phyloP scores from a whole-genome alignment of 92 coral and sea anemone genomes.

The Anthopleura xanthogrammica region DNA sequence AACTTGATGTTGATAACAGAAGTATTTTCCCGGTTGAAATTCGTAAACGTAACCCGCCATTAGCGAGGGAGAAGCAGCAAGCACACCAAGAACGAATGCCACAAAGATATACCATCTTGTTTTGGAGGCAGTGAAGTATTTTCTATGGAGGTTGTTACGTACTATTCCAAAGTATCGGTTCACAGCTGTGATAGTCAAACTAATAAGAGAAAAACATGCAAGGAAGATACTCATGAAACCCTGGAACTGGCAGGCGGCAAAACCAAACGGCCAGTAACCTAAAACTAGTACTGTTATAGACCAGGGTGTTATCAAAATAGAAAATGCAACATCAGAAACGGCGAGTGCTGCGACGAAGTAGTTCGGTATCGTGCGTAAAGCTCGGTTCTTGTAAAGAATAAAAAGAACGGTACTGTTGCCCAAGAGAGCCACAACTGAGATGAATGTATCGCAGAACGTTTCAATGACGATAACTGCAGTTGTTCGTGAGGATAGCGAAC shows the following conservation, averaged over 20 bases:
- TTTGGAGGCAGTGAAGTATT: conserved; percentile 29
- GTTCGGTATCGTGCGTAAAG: conserved; percentile 20
- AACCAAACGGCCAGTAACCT: conserved; percentile 42
- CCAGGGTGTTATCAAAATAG: conserved; percentile 8
- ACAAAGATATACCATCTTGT: conserved; percentile 6
- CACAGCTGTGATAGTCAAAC: conserved; percentile 42
- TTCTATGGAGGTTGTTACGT: conserved; percentile 30
- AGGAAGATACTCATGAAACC: conserved; percentile 44
- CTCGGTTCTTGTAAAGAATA: conserved; percentile 15
- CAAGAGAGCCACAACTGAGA: background rate
- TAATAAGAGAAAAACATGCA: conserved; percentile 36
- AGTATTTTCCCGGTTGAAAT: conserved; percentile 25
- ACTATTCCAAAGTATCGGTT: conserved; percentile 52
- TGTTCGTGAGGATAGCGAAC: conserved; percentile 11
- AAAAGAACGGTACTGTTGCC: conserved; percentile 11
- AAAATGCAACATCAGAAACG: conserved; percentile 21
- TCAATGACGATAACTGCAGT: background rate
- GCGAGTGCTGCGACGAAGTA: conserved; percentile 21
- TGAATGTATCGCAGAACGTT: background rate
- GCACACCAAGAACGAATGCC: background rate
- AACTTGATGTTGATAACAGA: conserved; percentile 13
- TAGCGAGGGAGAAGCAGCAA: conserved; percentile 5
- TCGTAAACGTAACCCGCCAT: conserved; percentile 6
- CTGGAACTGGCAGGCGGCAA: conserved; percentile 38
- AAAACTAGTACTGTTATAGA: conserved; percentile 14